Percentiles rank a stretch among this genome's conserved stretches.
phyloP scores from a whole-genome alignment of 1,140 invertebrate species.

The Tenebrio molitor region DNA sequence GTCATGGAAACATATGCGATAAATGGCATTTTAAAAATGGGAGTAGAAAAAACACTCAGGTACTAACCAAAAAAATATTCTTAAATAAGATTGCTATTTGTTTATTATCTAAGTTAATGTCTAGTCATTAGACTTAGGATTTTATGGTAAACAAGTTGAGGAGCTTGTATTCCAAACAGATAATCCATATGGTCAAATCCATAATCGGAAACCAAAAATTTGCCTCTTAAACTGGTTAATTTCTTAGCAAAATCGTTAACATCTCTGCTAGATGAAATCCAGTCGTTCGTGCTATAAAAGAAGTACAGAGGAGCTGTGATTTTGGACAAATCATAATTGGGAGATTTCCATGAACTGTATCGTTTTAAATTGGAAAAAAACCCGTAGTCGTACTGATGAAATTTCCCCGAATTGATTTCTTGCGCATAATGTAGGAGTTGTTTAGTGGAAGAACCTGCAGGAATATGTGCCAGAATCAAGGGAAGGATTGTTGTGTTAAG shows the following conservation, averaged over 20 bases:
- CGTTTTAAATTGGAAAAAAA: slow-evolving; percentile 43
- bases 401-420: slow-evolving; percentile 71
- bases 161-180: slow-evolving; percentile 49
- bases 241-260: slow-evolving; percentile 61
- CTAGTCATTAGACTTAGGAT: slow-evolving; percentile 49
- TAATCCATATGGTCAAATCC: slow-evolving; percentile 54
- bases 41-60: no score
- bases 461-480: slow-evolving; percentile 77
- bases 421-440: slow-evolving; percentile 76
- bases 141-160: slow-evolving; percentile 52
- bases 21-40: no score
- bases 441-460: slow-evolving; percentile 39
- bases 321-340: slow-evolving; percentile 70
- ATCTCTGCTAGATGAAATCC: slow-evolving; percentile 60
- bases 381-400: slow-evolving; percentile 77
- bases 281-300: slow-evolving; percentile 70
- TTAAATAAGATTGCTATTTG: no score
- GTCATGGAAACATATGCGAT: no score
- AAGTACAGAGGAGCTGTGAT: slow-evolving; percentile 70
- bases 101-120: no score
- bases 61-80: no score
- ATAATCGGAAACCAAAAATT: slow-evolving; percentile 66
- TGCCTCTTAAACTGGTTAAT: slow-evolving; percentile 65
- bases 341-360: slow-evolving; percentile 65
- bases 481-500: slow-evolving; percentile 72